Evolutionary conservation across 2,797 vertebrate species (phyloP).

Genomic region (Rhynchotus rufescens): DNA sequence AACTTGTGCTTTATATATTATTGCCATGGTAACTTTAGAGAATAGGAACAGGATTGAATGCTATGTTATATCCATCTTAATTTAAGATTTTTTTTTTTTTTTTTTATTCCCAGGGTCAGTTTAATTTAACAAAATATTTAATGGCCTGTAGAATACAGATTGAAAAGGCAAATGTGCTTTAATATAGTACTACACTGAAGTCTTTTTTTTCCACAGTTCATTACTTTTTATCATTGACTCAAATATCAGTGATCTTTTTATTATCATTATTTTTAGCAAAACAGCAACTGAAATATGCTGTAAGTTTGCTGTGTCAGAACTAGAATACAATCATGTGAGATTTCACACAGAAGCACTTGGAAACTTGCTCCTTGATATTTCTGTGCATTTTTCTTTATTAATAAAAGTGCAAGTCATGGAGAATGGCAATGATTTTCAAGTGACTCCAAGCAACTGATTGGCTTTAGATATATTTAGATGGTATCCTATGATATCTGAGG

Average conservation of each 20-base stretch:
- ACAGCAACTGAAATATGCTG: background rate
- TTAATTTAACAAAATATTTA: constrained; percentile 56
- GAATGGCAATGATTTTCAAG: background rate
- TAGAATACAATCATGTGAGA: background rate
- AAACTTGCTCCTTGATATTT: constrained; percentile 4
- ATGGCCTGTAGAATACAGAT: constrained; percentile 60
- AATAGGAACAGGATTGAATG: background rate
- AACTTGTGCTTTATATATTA: constrained; percentile 51
- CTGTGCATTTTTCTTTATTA: background rate
- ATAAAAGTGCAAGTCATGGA: background rate
- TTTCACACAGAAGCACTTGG: constrained; percentile 26
- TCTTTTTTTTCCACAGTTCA: constrained; percentile 40
- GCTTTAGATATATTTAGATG: background rate
- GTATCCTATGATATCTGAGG: background rate
- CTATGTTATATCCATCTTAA: constrained; percentile 44
- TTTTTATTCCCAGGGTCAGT: background rate
- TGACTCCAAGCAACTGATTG: background rate
- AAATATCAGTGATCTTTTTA: constrained; percentile 36
- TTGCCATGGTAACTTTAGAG: constrained; percentile 60
- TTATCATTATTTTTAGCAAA: constrained; percentile 51
- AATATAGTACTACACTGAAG: background rate
- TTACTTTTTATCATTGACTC: constrained; percentile 48
- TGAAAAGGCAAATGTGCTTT: constrained; percentile 30
- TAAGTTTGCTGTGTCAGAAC: constrained; percentile 13
- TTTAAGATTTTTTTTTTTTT: constrained; percentile 30